Conservation (phyloP, 1,140 invertebrate genomes). For the Diprion similis region DNA sequence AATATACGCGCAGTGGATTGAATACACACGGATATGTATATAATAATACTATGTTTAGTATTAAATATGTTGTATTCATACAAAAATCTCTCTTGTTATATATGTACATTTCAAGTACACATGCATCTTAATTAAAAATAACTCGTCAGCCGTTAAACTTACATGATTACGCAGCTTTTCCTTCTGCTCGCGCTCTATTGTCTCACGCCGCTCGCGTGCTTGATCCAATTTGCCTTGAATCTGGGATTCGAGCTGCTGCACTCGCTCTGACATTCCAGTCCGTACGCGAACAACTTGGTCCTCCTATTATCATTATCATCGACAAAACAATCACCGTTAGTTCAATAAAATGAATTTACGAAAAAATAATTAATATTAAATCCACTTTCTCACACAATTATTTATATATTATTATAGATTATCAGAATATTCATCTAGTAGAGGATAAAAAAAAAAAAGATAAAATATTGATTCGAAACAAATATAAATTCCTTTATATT, state of each 20-base stretch:
- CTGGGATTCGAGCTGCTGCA: constrained; percentile 70
- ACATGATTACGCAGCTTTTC: constrained; percentile 80
- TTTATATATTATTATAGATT: too few species aligned
- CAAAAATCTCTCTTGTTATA: constrained; percentile 6
- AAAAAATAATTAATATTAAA: constrained; percentile 19
- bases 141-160: constrained; percentile 53
- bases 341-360: constrained; percentile 19
- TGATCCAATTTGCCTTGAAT: constrained; percentile 78
- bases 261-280: constrained; percentile 68
- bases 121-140: constrained; percentile 16
- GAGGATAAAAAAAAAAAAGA: too few species aligned
- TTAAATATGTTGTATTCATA: neutral
- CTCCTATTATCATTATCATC: constrained; percentile 62
- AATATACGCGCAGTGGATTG: too few species aligned
- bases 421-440: constrained; percentile 17
- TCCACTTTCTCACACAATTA: constrained; percentile 6
- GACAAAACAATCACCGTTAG: constrained; percentile 24
- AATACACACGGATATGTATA: too few species aligned
- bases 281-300: constrained; percentile 75
- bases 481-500: constrained; percentile 19
- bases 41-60: constrained; percentile 8
- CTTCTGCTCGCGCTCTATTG: constrained; percentile 74
- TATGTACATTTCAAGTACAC: constrained; percentile 16
- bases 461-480: too few species aligned
- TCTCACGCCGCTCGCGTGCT: constrained; percentile 72